These are phyloP conservation scores for Nemotelus nigrinus DNA, from an alignment of 2,888 invertebrate genomes.

Conservation along the genomic window DNA sequence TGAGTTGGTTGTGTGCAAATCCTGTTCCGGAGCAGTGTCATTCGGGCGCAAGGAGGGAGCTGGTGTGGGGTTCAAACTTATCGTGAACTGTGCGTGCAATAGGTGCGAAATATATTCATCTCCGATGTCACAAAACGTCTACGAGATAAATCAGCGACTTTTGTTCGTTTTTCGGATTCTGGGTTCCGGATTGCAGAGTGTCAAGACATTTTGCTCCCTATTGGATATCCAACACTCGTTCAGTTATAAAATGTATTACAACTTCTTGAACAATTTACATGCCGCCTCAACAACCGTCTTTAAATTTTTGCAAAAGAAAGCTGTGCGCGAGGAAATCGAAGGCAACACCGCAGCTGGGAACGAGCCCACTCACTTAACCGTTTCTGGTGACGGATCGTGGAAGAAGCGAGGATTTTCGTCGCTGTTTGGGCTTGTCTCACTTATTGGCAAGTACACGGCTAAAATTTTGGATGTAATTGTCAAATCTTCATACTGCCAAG, in stretches of 20 bases:
- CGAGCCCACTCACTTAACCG: slow-evolving; percentile 7
- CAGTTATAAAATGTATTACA: slow-evolving; percentile 6
- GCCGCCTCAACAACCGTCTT: slow-evolving; percentile 1
- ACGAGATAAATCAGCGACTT: slow-evolving; percentile 1
- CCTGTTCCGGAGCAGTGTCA: not conserved
- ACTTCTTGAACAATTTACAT: slow-evolving; percentile 9
- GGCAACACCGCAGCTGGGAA: not conserved
- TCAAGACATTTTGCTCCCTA: slow-evolving; percentile 7
- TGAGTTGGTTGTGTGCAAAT: slow-evolving; percentile 16
- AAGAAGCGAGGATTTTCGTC: slow-evolving; percentile 20
- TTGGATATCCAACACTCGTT: not conserved
- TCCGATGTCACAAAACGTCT: not conserved
- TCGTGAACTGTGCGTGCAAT: slow-evolving; percentile 2
- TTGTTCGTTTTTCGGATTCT: not conserved
- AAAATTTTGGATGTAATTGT: not conserved
- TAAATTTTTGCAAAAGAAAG: not conserved
- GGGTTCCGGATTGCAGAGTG: too few relatives aligned
- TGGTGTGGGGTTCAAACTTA: slow-evolving; percentile 13
- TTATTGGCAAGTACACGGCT: not conserved
- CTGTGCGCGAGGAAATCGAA: slow-evolving; percentile 4
- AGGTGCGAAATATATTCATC: not conserved
- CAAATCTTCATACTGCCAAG: slow-evolving; percentile 16
- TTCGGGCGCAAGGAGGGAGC: slow-evolving; percentile 11
- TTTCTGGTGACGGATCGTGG: slow-evolving; percentile 13
- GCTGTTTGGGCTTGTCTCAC: slow-evolving; percentile 9